Conservation (phyloP, 2,888 invertebrate genomes). For the Sepioteuthis lessoniana region DNA sequence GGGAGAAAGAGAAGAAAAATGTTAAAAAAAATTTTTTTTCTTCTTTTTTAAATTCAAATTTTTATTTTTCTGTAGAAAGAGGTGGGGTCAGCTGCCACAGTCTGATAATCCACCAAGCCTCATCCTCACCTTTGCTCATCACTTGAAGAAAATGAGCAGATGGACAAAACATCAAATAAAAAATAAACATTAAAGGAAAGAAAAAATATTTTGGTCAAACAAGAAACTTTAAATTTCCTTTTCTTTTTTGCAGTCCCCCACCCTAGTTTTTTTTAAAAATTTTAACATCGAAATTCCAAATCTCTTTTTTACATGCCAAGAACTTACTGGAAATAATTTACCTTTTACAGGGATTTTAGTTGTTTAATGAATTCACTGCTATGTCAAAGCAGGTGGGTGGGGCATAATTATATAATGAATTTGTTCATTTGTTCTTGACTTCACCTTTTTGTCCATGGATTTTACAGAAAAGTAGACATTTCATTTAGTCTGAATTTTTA, state of each 20-base stretch:
- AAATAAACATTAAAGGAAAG: neutral
- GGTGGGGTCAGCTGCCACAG: slow-evolving; percentile 24
- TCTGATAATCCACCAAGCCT: neutral
- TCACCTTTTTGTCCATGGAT: neutral
- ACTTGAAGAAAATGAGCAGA: neutral
- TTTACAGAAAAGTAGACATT: neutral
- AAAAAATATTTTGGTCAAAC: neutral
- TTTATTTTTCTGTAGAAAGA: neutral
- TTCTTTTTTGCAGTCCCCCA: no score
- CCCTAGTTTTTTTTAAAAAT: no score
- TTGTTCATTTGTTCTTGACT: neutral
- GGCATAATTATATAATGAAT: neutral
- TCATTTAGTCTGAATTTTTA: neutral
- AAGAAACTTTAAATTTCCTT: no score
- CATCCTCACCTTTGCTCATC: slow-evolving; percentile 17
- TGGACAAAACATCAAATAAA: neutral
- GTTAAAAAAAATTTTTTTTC: no score
- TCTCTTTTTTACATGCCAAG: neutral
- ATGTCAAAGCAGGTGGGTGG: neutral
- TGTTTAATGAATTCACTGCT: neutral
- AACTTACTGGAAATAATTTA: neutral
- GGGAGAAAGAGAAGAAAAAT: no score
- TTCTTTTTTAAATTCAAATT: no score
- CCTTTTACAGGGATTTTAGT: neutral
- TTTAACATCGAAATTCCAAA: neutral